phyloP scores from a whole-genome alignment of 2,888 invertebrate species.

The Parthenolecanium corni region DNA sequence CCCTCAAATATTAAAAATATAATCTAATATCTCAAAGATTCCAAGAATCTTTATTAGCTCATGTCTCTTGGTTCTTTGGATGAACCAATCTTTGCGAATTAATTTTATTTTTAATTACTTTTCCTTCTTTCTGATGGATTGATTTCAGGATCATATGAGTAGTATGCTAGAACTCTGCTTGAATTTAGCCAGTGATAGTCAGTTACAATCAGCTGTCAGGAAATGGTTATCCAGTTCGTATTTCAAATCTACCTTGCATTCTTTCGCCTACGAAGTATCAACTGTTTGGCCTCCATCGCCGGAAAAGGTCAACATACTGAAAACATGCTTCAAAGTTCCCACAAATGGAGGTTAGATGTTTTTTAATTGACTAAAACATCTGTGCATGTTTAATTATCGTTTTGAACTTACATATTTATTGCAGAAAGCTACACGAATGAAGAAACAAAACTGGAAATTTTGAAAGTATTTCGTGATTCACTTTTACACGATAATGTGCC shows the following conservation, averaged over 20 bases:
- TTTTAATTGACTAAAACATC: not conserved
- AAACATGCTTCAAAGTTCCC: conserved; percentile 13
- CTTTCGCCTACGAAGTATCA: conserved; percentile 14
- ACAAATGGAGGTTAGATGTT: conserved; percentile 19
- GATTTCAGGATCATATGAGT: conserved; percentile 28
- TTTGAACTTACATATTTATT: not conserved
- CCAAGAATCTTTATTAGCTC: too few species aligned
- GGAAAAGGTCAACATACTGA: conserved; percentile 25
- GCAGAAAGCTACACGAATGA: conserved; percentile 24
- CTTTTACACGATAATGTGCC: conserved; percentile 5
- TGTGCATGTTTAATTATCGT: not conserved
- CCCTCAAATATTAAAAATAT: too few species aligned
- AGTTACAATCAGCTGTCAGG: conserved; percentile 14
- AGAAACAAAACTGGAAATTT: conserved; percentile 19
- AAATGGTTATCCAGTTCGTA: conserved; percentile 22
- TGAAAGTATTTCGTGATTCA: conserved; percentile 21
- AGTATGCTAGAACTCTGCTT: conserved; percentile 24
- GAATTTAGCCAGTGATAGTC: conserved; percentile 22
- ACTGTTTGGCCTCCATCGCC: conserved; percentile 4
- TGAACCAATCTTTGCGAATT: too few species aligned
- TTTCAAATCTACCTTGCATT: conserved; percentile 18
- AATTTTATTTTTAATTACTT: too few species aligned
- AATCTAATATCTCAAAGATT: too few species aligned
- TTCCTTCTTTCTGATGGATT: too few species aligned
- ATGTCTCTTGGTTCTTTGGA: too few species aligned